phyloP scores from a whole-genome alignment of 1,140 invertebrate genomes.

The Dinoponera quadriceps region DNA sequence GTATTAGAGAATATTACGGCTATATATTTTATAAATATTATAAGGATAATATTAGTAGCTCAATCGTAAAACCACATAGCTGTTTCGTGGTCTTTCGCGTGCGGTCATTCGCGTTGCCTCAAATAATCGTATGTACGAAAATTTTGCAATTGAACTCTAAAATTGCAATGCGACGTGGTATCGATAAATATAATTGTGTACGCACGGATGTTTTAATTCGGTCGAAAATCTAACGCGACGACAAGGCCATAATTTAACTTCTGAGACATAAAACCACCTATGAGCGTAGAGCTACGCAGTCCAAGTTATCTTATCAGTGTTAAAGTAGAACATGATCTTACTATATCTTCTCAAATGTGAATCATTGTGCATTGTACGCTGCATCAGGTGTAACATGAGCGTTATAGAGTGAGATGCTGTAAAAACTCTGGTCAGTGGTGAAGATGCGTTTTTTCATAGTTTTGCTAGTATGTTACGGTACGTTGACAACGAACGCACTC shows the following conservation, averaged over 20 bases:
- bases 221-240: neutral
- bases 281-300: constrained; percentile 28
- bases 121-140: constrained; percentile 6
- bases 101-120: neutral
- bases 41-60: constrained; percentile 24
- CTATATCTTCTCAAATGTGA: constrained; percentile 64
- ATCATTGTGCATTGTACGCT: constrained; percentile 55
- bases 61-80: neutral
- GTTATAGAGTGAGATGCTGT: neutral
- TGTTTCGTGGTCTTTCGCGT: neutral
- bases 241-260: neutral
- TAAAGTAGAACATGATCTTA: constrained; percentile 64
- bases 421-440: constrained; percentile 7
- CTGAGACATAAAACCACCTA: neutral
- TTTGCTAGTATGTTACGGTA: constrained; percentile 47
- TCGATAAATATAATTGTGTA: neutral
- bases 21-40: constrained; percentile 13
- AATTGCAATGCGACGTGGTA: neutral
- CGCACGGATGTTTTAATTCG: neutral
- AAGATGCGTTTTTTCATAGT: constrained; percentile 54
- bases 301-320: constrained; percentile 73
- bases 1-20: constrained; percentile 19
- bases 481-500: neutral
- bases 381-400: constrained; percentile 6
- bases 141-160: constrained; percentile 9